These are phyloP conservation scores for Sebastes cheni DNA, from an alignment of 2,797 vertebrate genomes.

Conservation along the genomic window DNA sequence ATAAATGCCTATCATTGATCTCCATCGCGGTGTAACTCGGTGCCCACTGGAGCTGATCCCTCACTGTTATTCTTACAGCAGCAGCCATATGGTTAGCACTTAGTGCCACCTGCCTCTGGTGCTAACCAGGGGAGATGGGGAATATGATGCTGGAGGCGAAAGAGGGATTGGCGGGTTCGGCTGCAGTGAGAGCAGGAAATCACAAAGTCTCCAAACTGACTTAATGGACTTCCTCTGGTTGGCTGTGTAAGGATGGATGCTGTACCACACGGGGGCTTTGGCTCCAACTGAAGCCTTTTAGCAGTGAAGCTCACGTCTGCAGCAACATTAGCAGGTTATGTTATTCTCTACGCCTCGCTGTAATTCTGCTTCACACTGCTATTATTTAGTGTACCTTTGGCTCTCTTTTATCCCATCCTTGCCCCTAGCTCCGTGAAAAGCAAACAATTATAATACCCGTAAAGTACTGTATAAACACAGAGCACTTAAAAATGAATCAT, in stretches of 20 bases:
- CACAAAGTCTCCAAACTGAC: slow-evolving; percentile 63
- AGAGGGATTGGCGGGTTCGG: slow-evolving; percentile 46
- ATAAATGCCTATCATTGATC: slow-evolving; percentile 78
- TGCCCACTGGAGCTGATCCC: slow-evolving; percentile 69
- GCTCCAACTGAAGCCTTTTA: slow-evolving; percentile 38
- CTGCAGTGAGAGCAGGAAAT: slow-evolving; percentile 61
- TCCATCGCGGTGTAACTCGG: slow-evolving; percentile 61
- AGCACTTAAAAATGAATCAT: slow-evolving; percentile 68
- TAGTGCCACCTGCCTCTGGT: slow-evolving; percentile 77
- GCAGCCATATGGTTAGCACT: slow-evolving; percentile 79
- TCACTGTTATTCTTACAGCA: slow-evolving; percentile 67
- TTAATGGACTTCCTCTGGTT: slow-evolving; percentile 68
- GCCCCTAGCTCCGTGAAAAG: slow-evolving; percentile 46
- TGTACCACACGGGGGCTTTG: slow-evolving; percentile 30
- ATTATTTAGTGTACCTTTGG: slow-evolving; percentile 60
- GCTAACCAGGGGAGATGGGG: slow-evolving; percentile 53
- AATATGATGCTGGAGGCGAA: slow-evolving; percentile 30
- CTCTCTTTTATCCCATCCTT: slow-evolving; percentile 56
- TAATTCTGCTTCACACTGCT: slow-evolving; percentile 22
- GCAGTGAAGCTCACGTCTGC: slow-evolving; percentile 24
- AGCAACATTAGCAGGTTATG: slow-evolving; percentile 37
- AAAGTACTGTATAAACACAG: slow-evolving; percentile 59
- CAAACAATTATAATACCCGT: slow-evolving; percentile 66
- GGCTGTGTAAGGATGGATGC: slow-evolving; percentile 38
- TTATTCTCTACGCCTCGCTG: slow-evolving; percentile 36